Evolutionary conservation across 2,113 vertebrate genomes (phyloP).

Genomic region (Empidonax traillii): DNA sequence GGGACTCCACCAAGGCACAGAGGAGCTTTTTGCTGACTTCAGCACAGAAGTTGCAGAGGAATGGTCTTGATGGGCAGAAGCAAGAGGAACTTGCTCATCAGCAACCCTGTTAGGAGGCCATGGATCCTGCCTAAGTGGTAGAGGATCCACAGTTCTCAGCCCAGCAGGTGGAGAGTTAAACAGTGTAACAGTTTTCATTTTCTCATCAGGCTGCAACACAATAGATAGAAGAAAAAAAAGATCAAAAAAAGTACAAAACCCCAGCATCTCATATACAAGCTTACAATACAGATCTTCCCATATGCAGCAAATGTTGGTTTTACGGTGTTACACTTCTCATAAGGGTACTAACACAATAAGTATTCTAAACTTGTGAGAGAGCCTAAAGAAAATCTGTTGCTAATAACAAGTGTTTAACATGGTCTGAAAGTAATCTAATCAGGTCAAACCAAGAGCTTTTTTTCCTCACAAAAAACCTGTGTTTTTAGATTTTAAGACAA

Average conservation of each 20-base stretch:
- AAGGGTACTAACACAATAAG: background rate
- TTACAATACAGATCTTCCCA: background rate
- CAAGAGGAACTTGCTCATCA: background rate
- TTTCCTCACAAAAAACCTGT: background rate
- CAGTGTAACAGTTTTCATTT: background rate
- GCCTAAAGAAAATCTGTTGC: background rate
- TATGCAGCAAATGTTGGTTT: background rate
- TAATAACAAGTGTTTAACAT: background rate
- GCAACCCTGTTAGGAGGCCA: background rate
- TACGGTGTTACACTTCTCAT: background rate
- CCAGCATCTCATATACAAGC: background rate
- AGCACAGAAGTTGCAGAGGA: background rate
- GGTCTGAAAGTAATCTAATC: background rate
- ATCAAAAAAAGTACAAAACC: background rate
- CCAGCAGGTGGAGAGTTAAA: slow-evolving; percentile 76
- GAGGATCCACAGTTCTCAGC: slow-evolving; percentile 79
- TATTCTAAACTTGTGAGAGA: background rate
- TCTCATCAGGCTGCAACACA: slow-evolving; percentile 52
- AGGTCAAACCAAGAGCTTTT: background rate
- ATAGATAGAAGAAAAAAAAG: background rate
- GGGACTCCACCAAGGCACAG: slow-evolving; percentile 47
- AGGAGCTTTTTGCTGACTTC: background rate
- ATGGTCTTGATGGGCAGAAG: background rate
- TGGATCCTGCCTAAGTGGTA: slow-evolving; percentile 79
- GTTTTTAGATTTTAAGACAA: background rate